Percentiles rank a stretch among this genome's conserved stretches.
Conservation (phyloP, 2,888 invertebrate species). For the Vandiemenella viatica region DNA sequence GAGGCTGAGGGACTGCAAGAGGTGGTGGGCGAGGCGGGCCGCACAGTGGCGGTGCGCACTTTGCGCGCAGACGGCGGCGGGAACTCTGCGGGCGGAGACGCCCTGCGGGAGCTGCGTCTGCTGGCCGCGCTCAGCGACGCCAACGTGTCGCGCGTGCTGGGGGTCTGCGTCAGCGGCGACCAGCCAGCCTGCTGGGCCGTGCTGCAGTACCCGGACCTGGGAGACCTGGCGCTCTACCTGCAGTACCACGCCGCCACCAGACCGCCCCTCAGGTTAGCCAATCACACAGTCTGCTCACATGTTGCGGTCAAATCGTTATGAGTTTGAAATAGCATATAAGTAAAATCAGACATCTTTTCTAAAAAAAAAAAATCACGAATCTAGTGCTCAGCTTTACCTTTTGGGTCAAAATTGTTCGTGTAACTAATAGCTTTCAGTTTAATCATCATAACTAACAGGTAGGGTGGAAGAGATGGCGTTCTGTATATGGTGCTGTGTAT, state of each 20-base stretch:
- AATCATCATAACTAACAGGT: too few relatives aligned
- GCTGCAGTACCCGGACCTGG: conserved; percentile 58
- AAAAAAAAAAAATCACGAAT: too few relatives aligned
- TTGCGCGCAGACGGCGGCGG: conserved; percentile 48
- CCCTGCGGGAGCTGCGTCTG: conserved; percentile 48
- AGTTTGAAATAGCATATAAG: too few relatives aligned
- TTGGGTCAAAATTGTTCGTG: too few relatives aligned
- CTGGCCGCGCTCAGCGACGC: conserved; percentile 50
- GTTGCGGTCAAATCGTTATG: too few relatives aligned
- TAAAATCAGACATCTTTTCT: too few relatives aligned
- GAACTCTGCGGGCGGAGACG: conserved; percentile 29
- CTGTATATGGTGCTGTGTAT: too few relatives aligned
- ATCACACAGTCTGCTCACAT: conserved; percentile 22
- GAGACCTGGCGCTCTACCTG: conserved; percentile 55
- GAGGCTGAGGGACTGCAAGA: conserved; percentile 36
- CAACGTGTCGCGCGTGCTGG: conserved; percentile 48
- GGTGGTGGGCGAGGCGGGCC: conserved; percentile 31
- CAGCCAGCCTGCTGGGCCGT: conserved; percentile 51
- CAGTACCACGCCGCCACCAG: conserved; percentile 29
- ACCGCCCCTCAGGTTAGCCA: conserved; percentile 25
- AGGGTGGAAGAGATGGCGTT: too few relatives aligned
- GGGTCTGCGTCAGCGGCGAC: conserved; percentile 31
- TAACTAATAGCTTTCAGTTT: too few relatives aligned
- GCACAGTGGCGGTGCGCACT: conserved; percentile 39
- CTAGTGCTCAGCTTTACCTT: too few relatives aligned